Conservation (phyloP, 2,113 vertebrate species). For the Oreotragus oreotragus region DNA sequence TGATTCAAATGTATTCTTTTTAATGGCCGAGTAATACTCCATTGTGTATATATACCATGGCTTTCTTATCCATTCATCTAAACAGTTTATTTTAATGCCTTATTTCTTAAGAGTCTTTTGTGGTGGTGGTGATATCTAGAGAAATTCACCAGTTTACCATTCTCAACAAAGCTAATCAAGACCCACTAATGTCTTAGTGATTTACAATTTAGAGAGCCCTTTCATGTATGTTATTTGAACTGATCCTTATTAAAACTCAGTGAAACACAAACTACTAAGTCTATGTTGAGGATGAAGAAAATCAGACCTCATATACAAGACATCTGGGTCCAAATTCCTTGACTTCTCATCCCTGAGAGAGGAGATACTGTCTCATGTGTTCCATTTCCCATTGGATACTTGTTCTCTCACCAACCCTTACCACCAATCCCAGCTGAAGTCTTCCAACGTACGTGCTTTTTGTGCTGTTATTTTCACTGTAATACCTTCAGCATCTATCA, state of each 20-base stretch:
- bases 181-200: background rate
- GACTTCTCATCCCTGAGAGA: background rate
- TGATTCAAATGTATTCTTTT: too few species aligned
- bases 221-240: background rate
- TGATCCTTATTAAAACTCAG: background rate
- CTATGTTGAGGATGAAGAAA: background rate
- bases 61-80: too few species aligned
- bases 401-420: background rate
- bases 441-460: fast-evolving
- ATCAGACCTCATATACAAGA: background rate
- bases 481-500: background rate
- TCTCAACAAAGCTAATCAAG: background rate
- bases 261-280: background rate
- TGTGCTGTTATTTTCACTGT: background rate
- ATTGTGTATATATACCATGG: too few species aligned
- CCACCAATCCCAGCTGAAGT: background rate
- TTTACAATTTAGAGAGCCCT: background rate
- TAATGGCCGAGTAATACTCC: too few species aligned
- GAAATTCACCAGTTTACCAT: background rate
- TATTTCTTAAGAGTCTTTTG: background rate
- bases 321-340: background rate
- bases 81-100: background rate
- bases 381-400: background rate
- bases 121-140: background rate
- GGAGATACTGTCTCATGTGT: background rate